Percentiles rank a stretch among this genome's conserved stretches.
Conservation (phyloP, 2,797 vertebrate species). For the Squalus acanthias region DNA sequence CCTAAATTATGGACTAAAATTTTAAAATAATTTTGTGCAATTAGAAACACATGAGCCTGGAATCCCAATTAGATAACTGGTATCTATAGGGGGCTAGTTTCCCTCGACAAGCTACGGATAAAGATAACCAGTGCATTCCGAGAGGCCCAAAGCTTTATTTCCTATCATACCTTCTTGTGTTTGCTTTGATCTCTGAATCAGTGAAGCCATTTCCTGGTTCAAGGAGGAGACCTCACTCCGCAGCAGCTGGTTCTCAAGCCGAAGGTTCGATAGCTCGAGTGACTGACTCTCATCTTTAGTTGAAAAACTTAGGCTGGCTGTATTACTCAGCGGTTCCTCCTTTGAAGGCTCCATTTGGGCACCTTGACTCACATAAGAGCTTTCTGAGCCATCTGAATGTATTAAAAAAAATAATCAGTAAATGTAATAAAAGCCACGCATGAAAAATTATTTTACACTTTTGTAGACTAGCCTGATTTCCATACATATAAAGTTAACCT, state of each 20-base stretch:
- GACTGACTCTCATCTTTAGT: conserved; percentile 56
- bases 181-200: conserved; percentile 88
- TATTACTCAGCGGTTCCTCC: conserved; percentile 46
- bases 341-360: conserved; percentile 54
- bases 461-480: not conserved
- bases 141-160: not conserved
- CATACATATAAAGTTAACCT: not conserved
- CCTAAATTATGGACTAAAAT: not conserved
- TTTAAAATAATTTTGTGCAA: not conserved
- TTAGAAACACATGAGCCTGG: not conserved
- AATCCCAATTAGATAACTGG: not conserved
- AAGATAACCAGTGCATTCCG: not conserved
- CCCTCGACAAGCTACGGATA: not conserved
- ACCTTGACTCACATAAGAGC: conserved; percentile 66
- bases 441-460: not conserved
- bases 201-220: conserved; percentile 93
- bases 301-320: conserved; percentile 49
- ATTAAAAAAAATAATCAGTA: conserved; percentile 1
- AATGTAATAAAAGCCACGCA: not conserved
- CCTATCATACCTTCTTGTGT: conserved; percentile 76
- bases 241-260: conserved; percentile 90
- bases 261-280: conserved; percentile 84
- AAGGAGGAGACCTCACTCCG: conserved; percentile 87
- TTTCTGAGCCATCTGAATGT: conserved; percentile 64
- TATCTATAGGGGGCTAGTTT: not conserved